phyloP scores from a whole-genome alignment of 2,888 invertebrate species.

The Apamea sordens region DNA sequence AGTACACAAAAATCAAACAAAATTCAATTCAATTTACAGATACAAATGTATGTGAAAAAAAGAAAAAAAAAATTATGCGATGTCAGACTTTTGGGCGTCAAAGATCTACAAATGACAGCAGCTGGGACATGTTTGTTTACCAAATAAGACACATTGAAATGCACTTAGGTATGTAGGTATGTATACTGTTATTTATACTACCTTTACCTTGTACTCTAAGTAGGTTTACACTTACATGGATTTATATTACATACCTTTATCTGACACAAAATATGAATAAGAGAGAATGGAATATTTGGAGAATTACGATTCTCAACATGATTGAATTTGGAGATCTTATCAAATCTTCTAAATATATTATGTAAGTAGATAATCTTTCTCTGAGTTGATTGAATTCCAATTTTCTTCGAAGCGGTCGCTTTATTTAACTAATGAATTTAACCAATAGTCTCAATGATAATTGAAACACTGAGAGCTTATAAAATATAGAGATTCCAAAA shows the following conservation, averaged over 20 bases:
- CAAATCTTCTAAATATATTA: slow-evolving; percentile 25
- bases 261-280: background rate
- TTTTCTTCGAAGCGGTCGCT: slow-evolving; percentile 9
- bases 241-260: background rate
- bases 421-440: slow-evolving; percentile 12
- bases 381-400: slow-evolving; percentile 24
- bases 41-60: no score
- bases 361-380: slow-evolving; percentile 39
- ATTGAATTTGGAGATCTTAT: slow-evolving; percentile 14
- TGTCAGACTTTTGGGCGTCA: no score
- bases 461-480: background rate
- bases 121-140: no score
- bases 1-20: no score
- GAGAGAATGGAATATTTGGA: slow-evolving; percentile 11
- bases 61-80: no score
- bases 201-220: no score
- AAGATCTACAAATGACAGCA: no score
- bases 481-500: background rate
- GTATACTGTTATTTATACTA: no score
- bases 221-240: background rate
- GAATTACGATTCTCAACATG: slow-evolving; percentile 3
- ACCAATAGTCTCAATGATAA: background rate
- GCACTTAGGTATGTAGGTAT: no score
- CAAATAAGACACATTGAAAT: no score
- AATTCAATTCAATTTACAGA: no score